Evolutionary conservation across 2,797 vertebrate genomes (phyloP).

Genomic region (Brachyalestes nurse): DNA sequence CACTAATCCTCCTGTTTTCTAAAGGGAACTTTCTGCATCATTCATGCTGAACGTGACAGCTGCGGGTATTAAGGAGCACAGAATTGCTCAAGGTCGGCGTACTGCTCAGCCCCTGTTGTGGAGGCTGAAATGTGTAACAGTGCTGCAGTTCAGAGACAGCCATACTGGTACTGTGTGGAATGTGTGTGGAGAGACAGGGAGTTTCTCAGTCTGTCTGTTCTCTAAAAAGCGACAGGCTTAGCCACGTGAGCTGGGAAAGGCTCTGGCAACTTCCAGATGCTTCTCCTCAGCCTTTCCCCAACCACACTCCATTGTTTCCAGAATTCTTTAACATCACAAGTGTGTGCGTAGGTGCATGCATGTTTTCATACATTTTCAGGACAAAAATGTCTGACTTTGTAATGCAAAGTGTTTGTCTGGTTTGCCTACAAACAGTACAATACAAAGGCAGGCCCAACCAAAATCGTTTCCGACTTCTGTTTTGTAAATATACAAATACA

Average conservation of each 20-base stretch:
- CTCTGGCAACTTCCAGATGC: conserved; percentile 56
- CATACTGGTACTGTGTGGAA: not conserved
- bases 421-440: not conserved
- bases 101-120: not conserved
- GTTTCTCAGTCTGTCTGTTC: conserved; percentile 30
- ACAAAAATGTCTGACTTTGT: not conserved
- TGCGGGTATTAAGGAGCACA: conserved; percentile 9
- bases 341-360: not conserved
- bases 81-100: conserved; percentile 11
- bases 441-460: not conserved
- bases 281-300: conserved; percentile 35
- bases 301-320: conserved; percentile 54
- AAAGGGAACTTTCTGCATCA: conserved; percentile 11
- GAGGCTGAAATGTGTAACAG: conserved; percentile 15
- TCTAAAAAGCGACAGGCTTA: conserved; percentile 23
- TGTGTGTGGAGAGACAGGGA: not conserved
- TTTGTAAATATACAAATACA: too few species aligned
- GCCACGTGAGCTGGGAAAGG: conserved; percentile 23
- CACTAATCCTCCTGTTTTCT: conserved; percentile 29
- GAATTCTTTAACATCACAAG: conserved; percentile 52
- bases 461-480: not conserved
- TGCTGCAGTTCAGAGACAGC: not conserved
- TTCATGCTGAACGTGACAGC: conserved; percentile 25
- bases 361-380: too few species aligned
- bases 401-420: too few species aligned